Evolutionary conservation across 2,888 invertebrate genomes (phyloP), one percentile per base, ranked within the genome.

Genomic region (Drosophila rubida): DNA sequence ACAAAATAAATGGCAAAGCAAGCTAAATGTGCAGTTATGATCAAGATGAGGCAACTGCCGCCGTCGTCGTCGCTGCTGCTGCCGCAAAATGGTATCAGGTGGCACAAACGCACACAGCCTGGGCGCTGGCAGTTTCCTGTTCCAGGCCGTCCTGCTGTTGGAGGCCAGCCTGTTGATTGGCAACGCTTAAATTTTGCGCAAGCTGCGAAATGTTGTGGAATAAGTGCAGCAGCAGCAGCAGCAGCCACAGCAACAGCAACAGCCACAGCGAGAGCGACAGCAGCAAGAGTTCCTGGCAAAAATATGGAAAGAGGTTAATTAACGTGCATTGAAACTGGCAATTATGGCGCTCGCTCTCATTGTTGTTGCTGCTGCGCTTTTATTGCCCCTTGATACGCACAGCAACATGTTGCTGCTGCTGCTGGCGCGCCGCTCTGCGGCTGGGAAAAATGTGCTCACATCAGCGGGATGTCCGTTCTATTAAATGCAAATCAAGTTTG

Each of bases 251-350:
- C 66, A 58, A 9, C 50, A 55, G 14, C 64, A 58, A 11, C 49
- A 51, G 14, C 60, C 58, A 1, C 48, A 54, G 8, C 61, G 55
- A 1, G 57, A 48, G 2, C 54, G 54, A 0, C 60, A 50, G 0
- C 53, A 58, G 13, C 69, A 69, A 27, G 54, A 65, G 63, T 65
- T 57, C 53, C 59, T 62, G 75, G 63, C 69, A 58, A 66, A 81
- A 81, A 78, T 85, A 82, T 83, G 86, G 74, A 83, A 83, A 83
- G 87, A 89, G 89, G 90, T 90, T 89, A 89, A 90, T 89, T 88
- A 89, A 89, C 90, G 82, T 87, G 82, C 86, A 83, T 78, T 87
- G 85, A 87, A 85, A 83, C 82, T 81, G 82, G 87, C 86, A 87
- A 83, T 83, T 83, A 83, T 87, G 85, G 85, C 79, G 87, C 87